Conservation (phyloP, 1,140 invertebrate genomes). For the Calycopis cecrops region DNA sequence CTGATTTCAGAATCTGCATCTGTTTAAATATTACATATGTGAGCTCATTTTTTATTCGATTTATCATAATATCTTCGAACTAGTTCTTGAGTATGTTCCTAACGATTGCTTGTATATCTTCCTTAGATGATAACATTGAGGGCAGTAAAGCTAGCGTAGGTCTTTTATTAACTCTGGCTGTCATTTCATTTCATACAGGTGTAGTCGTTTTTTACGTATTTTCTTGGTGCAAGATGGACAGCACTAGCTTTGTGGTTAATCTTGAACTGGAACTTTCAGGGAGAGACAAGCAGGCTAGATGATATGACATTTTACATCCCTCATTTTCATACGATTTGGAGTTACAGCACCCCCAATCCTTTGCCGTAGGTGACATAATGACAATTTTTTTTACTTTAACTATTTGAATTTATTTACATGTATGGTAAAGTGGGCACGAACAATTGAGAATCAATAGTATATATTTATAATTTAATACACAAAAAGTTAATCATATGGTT, state of each 20-base stretch:
- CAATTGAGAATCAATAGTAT: too few relatives aligned
- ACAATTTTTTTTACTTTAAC: too few relatives aligned
- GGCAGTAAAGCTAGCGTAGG: background rate
- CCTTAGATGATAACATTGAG: background rate
- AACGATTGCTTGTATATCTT: background rate
- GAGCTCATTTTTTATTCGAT: background rate
- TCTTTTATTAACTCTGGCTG: background rate
- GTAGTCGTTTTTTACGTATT: background rate
- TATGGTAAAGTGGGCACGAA: too few relatives aligned
- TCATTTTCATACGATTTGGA: background rate
- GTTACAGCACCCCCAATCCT: background rate
- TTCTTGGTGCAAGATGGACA: background rate
- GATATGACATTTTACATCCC: background rate
- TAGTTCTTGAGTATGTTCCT: background rate
- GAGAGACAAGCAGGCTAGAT: background rate
- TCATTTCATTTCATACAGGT: background rate
- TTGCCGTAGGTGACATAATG: background rate
- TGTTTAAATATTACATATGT: background rate
- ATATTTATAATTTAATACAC: too few relatives aligned
- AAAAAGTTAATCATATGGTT: too few relatives aligned
- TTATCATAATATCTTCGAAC: background rate
- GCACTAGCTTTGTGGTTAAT: background rate
- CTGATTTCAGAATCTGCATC: background rate
- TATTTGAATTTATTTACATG: too few relatives aligned
- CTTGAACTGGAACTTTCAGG: background rate